Evolutionary conservation across 2,888 invertebrate genomes (phyloP), one percentile per base, ranked within the genome.

Genomic region (Lochmaea crataegi): DNA sequence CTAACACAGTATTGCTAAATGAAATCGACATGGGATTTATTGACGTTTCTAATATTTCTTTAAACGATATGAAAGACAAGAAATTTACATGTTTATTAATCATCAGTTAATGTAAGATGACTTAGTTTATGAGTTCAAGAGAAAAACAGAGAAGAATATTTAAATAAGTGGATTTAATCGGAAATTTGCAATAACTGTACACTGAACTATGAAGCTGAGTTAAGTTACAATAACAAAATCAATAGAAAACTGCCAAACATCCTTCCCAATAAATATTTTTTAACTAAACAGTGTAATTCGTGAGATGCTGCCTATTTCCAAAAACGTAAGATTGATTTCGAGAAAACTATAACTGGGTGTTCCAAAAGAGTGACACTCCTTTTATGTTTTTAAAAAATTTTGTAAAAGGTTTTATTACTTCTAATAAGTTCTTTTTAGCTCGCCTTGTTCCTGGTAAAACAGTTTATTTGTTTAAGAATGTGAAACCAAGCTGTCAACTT

Each of bases 401-500:
- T 45, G 45, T 51, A n/a, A 51, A 51, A 14, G 12, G 14, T 53
- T 53, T 53, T 18, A 18, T 53, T 18, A 18, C 16, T 9, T 16
- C n/a, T 9, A 38, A 38, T 38, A 14, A 14, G 45, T 45, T 45
- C 12, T 14, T 53, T 53, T 53, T n/a, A 14, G 18, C n/a, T 51
- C 2, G 1, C 0, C 53, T 53, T 53, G 18, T 53, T 16, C 16
- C 18, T 53, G 53, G 53, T 53, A 18, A 18, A 16, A 16, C 1
- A 18, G 7, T 53, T 18, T 53, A 53, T 53, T 53, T 53, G 53
- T 53, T 53, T 7, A 18, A 16, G 16, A 53, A 9, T 53, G 16
- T 53, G 16, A 53, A 16, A 58, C 58, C 26, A n/a, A 2, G n/a
- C 12, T 58, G 58, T 64, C 60, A 66, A 65, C 66, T 66, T 66